Evolutionary conservation across 2,113 vertebrate species (phyloP), one percentile per base, ranked within the genome.

Genomic region (Cacatua alba): DNA sequence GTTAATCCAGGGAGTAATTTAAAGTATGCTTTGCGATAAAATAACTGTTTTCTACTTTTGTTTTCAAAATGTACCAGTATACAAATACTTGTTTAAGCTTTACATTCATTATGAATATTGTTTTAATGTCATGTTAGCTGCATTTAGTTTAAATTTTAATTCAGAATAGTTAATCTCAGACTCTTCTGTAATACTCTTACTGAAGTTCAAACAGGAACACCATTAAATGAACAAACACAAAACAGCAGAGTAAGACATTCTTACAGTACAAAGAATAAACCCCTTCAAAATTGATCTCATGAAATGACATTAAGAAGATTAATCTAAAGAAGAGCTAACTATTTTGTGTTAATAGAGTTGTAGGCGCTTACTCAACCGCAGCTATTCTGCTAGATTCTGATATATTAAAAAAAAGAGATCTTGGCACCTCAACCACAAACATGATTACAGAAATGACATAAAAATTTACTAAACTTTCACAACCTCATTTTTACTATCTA

Each of bases 111-210:
- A 26, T 86, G 44, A 74, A 78, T 80, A 80, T 72, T 57, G 80
- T 80, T 95, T 74, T 88, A 37, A 90, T n/a, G 53, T 90, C 46
- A 70, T 0, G 10, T 20, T 18, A 49, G 16, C 7, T 44, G 39
- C 53, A 82, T 39, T 76, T 80, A 48, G 15, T 76, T 88, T 72
- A 88, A 72, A 95, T 82, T 82, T 93, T 94, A 95, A 94, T 90
- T 44, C 64, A 78, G 80, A 83, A 74, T 7, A 69, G 41, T 70
- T 86, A 83, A 92, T 82, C 76, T 86, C 60, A 63, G 23, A 62
- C 21, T 92, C 52, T 67, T 78, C 71, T 67, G 21, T 28, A 94
- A 86, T 29, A 53, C 4, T 13, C 3, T 68, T 60, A 60, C 28
- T 62, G 26, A 90, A 83, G 37, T 75, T 86, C 41, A 81, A 57